These are phyloP conservation scores for Hydropsyche tenuis DNA, from an alignment of 1,140 invertebrate genomes.

Conservation along the genomic window DNA sequence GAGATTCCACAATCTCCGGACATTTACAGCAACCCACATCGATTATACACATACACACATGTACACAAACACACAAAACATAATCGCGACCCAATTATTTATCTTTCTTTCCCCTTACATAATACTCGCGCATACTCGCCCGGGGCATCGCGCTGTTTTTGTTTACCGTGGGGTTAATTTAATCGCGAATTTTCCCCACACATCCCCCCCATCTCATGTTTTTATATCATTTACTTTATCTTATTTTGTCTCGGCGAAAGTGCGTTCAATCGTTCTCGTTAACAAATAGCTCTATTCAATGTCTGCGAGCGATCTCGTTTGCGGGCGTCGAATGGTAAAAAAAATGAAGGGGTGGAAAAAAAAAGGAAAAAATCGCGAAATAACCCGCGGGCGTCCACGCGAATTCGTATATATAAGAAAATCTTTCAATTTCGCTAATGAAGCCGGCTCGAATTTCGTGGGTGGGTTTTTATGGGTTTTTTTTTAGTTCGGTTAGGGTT, in stretches of 20 bases:
- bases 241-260: conserved; percentile 4
- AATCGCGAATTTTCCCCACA: background rate
- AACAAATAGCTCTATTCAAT: conserved; percentile 35
- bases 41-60: background rate
- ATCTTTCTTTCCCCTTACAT: background rate
- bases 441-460: no score
- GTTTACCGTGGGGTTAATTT: conserved; percentile 30
- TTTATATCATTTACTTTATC: background rate
- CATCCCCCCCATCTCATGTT: background rate
- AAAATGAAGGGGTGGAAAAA: background rate
- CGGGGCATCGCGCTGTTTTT: conserved; percentile 9
- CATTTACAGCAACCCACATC: background rate
- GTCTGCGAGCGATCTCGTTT: conserved; percentile 5
- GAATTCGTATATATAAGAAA: no score
- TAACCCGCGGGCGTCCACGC: background rate
- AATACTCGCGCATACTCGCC: background rate
- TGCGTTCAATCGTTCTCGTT: conserved; percentile 28
- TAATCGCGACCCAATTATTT: background rate
- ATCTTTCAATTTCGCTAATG: no score
- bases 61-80: background rate
- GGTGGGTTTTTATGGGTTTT: no score
- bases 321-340: no score
- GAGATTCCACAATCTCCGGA: no score
- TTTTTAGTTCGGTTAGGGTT: no score
- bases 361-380: background rate